phyloP scores from a whole-genome alignment of 1,140 invertebrate genomes.

The Penaeus chinensis region DNA sequence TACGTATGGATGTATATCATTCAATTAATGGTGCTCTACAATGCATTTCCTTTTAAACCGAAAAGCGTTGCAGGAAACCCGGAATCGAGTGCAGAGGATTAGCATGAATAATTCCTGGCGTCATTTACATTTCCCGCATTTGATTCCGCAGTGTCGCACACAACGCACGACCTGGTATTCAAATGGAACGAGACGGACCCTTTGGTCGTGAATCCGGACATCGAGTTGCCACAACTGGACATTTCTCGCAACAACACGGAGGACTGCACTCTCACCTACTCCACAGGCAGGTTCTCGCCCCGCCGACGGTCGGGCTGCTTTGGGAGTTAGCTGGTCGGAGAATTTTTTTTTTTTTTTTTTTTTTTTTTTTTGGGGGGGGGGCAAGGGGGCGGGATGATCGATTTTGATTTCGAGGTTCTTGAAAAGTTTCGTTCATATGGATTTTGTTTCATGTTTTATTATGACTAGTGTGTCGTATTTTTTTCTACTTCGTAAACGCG shows the following conservation, averaged over 20 bases:
- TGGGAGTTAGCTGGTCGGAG: too few species aligned
- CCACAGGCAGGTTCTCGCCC: constrained; percentile 75
- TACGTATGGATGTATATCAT: not conserved
- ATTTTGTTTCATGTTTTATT: too few species aligned
- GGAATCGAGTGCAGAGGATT: not conserved
- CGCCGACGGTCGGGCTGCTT: not conserved
- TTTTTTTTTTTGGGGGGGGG: too few species aligned
- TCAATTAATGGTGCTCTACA: not conserved
- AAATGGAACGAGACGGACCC: constrained; percentile 91
- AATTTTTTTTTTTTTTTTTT: too few species aligned
- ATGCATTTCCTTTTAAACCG: not conserved
- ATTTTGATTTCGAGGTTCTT: too few species aligned
- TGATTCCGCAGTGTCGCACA: constrained; percentile 81
- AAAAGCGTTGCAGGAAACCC: not conserved
- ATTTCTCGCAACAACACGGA: constrained; percentile 88
- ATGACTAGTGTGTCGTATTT: too few species aligned
- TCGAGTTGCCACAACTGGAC: constrained; percentile 87
- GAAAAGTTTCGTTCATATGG: too few species aligned
- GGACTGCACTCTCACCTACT: constrained; percentile 89
- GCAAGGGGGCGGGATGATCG: too few species aligned
- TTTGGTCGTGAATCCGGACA: constrained; percentile 85
- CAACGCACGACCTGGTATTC: constrained; percentile 85
- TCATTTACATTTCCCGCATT: not conserved
- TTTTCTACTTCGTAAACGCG: too few species aligned
- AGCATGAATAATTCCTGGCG: not conserved